phyloP scores from a whole-genome alignment of 2,888 invertebrate species.

The Ypsolopha scabrella region DNA sequence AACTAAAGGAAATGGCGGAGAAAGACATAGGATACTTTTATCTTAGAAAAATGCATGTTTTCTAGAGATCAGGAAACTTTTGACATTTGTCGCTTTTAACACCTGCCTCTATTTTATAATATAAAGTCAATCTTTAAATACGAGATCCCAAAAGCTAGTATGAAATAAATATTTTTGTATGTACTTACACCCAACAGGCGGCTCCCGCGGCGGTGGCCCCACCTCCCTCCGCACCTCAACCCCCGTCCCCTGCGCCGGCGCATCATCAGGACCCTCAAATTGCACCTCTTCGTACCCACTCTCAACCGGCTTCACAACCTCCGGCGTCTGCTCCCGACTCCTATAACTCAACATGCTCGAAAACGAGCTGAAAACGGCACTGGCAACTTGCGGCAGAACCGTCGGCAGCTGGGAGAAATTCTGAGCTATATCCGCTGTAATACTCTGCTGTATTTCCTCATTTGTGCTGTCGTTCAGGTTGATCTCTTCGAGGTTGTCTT shows the following conservation, averaged over 20 bases:
- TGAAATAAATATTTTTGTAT: background rate
- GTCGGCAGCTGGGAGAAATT: slow-evolving; percentile 70
- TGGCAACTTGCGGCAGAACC: slow-evolving; percentile 71
- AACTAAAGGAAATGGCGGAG: too few species aligned
- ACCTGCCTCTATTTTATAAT: too few species aligned
- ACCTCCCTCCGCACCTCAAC: slow-evolving; percentile 31
- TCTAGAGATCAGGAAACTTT: too few species aligned
- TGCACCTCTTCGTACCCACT: slow-evolving; percentile 21
- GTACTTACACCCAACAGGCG: slow-evolving; percentile 40
- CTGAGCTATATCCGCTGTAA: slow-evolving; percentile 62
- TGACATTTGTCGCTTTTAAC: too few species aligned
- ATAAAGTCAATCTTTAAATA: too few species aligned
- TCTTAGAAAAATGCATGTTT: too few species aligned
- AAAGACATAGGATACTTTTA: too few species aligned
- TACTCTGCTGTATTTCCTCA: slow-evolving; percentile 34
- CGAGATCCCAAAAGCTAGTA: too few species aligned
- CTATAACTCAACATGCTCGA: slow-evolving; percentile 62
- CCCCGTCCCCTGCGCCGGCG: slow-evolving; percentile 16
- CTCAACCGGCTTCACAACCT: slow-evolving; percentile 19
- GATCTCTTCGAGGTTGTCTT: slow-evolving; percentile 55
- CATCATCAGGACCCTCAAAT: slow-evolving; percentile 14
- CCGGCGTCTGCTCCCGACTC: slow-evolving; percentile 45
- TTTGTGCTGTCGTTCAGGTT: slow-evolving; percentile 34
- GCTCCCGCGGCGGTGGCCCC: slow-evolving; percentile 43
- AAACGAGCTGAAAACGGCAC: slow-evolving; percentile 74